A percentile compares a stretch with the other conserved stretches of the same genome.
Evolutionary conservation across 1,140 invertebrate species (phyloP).

Genomic region (Dryas iulia): DNA sequence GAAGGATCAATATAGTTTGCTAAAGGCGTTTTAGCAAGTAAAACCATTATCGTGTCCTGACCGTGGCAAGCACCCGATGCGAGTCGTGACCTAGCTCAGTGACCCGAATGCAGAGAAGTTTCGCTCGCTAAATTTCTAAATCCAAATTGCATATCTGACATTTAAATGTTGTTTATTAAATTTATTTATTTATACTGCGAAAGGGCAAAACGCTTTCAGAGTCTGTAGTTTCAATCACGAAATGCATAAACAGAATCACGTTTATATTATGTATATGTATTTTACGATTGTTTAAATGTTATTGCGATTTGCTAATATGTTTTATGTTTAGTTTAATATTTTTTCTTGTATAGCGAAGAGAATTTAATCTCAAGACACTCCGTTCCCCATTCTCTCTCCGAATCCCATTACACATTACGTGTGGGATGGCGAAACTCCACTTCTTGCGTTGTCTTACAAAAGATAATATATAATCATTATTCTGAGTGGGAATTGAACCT

Average conservation of each 20-base stretch:
- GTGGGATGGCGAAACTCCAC: no score
- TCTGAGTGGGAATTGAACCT: no score
- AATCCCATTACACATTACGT: no score
- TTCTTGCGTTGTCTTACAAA: no score
- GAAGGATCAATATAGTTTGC: neutral
- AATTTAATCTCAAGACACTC: no score
- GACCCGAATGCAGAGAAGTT: constrained; percentile 48
- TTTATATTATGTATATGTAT: neutral
- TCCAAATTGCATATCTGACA: neutral
- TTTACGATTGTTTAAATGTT: neutral
- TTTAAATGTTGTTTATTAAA: constrained; percentile 5
- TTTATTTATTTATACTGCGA: neutral
- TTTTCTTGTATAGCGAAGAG: no score
- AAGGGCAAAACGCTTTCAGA: neutral
- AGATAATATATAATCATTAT: no score
- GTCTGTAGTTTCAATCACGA: neutral
- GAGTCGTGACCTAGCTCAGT: constrained; percentile 48
- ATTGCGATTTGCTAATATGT: no score
- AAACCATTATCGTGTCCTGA: constrained; percentile 30
- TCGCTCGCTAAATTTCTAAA: constrained; percentile 3
- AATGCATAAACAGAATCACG: neutral
- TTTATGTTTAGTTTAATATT: no score
- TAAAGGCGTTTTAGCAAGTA: neutral
- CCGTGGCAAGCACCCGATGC: constrained; percentile 25
- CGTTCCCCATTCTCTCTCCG: no score